phyloP scores from a whole-genome alignment of 2,797 vertebrate genomes.

The Poecile montanus region DNA sequence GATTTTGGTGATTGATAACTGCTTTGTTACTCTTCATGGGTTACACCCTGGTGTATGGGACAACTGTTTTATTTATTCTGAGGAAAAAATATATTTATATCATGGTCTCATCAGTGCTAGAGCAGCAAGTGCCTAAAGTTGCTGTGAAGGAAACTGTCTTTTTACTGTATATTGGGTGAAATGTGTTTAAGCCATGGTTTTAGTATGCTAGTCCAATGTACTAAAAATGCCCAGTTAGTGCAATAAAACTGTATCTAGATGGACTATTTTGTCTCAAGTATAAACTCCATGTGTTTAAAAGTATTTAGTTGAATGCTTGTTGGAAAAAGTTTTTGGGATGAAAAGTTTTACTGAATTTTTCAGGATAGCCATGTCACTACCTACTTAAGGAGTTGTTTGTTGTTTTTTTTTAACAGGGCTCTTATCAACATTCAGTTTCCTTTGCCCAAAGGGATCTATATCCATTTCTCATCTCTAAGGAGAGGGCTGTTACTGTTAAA shows the following conservation, averaged over 20 bases:
- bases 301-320: neutral
- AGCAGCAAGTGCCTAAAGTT: neutral
- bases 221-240: neutral
- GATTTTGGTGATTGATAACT: neutral
- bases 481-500: neutral
- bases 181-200: neutral
- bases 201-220: neutral
- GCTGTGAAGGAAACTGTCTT: neutral
- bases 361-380: neutral
- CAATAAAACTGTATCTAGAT: neutral
- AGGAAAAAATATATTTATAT: neutral
- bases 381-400: neutral
- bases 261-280: neutral
- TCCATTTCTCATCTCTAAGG: neutral
- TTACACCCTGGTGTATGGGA: neutral
- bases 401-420: neutral
- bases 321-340: neutral
- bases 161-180: neutral
- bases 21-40: neutral
- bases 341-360: neutral
- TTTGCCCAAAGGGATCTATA: neutral
- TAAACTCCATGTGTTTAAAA: neutral
- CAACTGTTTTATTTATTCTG: neutral
- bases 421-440: neutral
- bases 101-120: neutral